A percentile compares a stretch with the other conserved stretches of the same genome.
phyloP scores from a whole-genome alignment of 2,113 vertebrate genomes.

The Xiphorhynchus elegans region DNA sequence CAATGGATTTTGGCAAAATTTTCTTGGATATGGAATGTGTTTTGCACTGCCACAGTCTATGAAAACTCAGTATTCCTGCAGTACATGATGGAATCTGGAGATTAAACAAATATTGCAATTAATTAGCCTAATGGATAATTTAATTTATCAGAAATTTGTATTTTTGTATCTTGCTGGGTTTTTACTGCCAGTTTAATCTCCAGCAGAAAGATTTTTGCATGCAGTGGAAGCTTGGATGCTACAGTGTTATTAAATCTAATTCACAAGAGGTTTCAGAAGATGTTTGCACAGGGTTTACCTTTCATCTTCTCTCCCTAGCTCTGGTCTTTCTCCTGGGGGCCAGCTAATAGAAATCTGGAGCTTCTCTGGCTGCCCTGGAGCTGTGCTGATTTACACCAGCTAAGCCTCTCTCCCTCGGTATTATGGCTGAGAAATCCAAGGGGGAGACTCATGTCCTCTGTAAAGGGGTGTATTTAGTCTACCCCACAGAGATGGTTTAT shows the following conservation, averaged over 20 bases:
- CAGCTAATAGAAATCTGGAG: neutral
- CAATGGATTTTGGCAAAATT: constrained; percentile 62
- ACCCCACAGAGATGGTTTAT: neutral
- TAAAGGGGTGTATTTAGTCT: constrained; percentile 44
- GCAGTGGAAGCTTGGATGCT: neutral
- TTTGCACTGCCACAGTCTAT: constrained; percentile 49
- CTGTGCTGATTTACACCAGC: neutral
- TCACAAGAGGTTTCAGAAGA: constrained; percentile 12
- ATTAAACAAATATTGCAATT: constrained; percentile 68
- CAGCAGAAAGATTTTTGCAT: neutral
- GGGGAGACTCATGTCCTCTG: neutral
- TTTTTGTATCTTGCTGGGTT: neutral
- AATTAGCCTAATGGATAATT: constrained; percentile 18
- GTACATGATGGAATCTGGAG: constrained; percentile 47
- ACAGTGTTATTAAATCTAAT: neutral
- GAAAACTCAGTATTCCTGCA: constrained; percentile 27
- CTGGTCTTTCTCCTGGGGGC: neutral
- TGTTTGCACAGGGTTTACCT: constrained; percentile 2
- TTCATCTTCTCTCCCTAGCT: neutral
- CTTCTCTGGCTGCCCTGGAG: neutral
- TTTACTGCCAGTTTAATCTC: neutral
- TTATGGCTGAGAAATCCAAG: neutral
- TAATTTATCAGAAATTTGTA: neutral
- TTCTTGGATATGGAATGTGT: constrained; percentile 59
- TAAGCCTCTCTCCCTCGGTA: neutral